Evolutionary conservation across 2,797 vertebrate species (phyloP).

Genomic region (Eidolon dupreanum): DNA sequence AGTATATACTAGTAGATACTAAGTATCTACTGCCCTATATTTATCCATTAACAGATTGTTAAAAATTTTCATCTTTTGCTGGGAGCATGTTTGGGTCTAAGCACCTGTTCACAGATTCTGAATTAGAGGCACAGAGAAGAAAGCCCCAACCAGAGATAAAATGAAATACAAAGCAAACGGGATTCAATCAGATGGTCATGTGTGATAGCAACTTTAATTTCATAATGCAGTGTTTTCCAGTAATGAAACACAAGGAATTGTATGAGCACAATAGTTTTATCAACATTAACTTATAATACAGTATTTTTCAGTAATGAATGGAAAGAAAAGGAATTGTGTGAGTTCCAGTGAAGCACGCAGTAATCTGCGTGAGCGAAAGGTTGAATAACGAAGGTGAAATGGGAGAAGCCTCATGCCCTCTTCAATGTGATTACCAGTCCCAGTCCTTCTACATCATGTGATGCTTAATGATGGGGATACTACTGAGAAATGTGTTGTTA

Average conservation of each 20-base stretch:
- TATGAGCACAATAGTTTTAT: neutral
- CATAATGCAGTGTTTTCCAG: neutral
- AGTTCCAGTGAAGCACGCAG: neutral
- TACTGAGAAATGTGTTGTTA: neutral
- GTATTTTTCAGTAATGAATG: neutral
- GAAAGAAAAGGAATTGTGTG: neutral
- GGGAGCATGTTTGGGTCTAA: slow-evolving; percentile 19
- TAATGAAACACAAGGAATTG: neutral
- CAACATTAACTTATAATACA: neutral
- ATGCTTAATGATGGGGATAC: neutral
- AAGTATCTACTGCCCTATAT: neutral
- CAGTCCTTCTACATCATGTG: neutral
- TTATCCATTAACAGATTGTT: slow-evolving; percentile 45
- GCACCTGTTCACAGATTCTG: neutral
- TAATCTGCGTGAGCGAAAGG: too few species aligned
- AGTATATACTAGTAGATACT: too few species aligned
- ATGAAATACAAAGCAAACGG: neutral
- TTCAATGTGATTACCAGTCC: neutral
- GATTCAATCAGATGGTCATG: neutral
- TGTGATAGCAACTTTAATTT: neutral
- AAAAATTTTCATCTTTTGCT: slow-evolving; percentile 22
- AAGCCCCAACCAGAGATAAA: neutral
- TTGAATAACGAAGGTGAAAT: neutral
- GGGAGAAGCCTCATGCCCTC: neutral
- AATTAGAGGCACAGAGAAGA: neutral